A percentile compares a stretch with the other conserved stretches of the same genome.
phyloP scores from a whole-genome alignment of 2,888 invertebrate genomes.

The Nomada fucata region DNA sequence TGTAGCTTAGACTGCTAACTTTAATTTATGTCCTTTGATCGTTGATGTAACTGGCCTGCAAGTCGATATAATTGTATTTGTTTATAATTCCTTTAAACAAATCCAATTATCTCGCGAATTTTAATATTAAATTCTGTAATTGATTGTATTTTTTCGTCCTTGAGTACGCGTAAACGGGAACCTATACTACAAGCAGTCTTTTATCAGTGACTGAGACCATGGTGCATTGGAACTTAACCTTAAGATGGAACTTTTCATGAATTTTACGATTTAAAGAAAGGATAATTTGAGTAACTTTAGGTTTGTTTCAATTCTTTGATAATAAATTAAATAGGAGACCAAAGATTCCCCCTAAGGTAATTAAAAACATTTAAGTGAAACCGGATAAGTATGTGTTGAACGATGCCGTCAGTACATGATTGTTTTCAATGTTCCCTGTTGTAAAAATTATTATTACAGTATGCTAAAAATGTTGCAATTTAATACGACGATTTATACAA shows the following conservation, averaged over 20 bases:
- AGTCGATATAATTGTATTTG: too few species aligned
- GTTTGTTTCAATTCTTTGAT: neutral
- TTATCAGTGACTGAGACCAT: constrained; percentile 12
- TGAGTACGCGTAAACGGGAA: neutral
- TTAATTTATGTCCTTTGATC: neutral
- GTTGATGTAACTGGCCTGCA: neutral
- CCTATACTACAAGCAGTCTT: neutral
- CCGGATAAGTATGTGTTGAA: neutral
- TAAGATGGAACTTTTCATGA: neutral
- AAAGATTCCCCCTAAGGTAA: too few species aligned
- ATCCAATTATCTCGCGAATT: too few species aligned
- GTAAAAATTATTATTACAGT: constrained; percentile 62
- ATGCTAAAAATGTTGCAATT: constrained; percentile 74
- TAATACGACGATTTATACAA: constrained; percentile 60
- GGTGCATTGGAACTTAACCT: constrained; percentile 51
- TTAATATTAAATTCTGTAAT: neutral
- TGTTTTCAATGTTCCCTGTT: constrained; percentile 32
- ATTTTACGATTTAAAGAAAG: neutral
- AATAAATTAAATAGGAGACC: neutral
- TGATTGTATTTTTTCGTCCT: neutral
- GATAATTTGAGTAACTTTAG: constrained; percentile 6
- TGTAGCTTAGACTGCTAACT: too few species aligned
- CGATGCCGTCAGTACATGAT: neutral
- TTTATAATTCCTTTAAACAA: too few species aligned
- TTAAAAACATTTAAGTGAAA: neutral